Evolutionary conservation across 2,888 invertebrate species (phyloP), one percentile per base, ranked within the genome.

Genomic region (Nephrotoma appendiculata): DNA sequence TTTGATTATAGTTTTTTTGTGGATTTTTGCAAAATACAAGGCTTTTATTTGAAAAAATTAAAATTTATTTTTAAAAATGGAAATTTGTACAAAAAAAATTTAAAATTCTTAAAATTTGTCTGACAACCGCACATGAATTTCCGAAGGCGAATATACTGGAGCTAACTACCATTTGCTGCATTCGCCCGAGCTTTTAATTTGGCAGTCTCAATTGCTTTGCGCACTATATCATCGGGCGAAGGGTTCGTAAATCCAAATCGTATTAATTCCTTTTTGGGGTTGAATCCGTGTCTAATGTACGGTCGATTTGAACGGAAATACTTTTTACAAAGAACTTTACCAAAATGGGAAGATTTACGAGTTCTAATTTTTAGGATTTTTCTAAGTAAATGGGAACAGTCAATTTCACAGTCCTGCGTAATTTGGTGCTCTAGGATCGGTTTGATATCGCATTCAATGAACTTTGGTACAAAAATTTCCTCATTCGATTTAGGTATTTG

Each of bases 161-260:
- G 31, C 71, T 71, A 71, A 31, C 71, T 71, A 71, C 31, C 71
- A 4, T 9, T 31, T 19, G 71, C 19, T 9, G 31, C 31, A 71
- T 7, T 31, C 19, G 4, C 7, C 9, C 71, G 19, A 71, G 71
- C 31, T 71, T 84, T 84, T 15, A 84, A 84, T 9, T 84, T 84
- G 6, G 45, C 85, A 19, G 19, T 85, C 11, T 85, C 85, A 45
- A 87, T 83, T 89, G 91, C 89, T 87, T 89, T 89, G n/a, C 89
- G 91, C 86, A 94, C 92, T 87, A 92, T 88, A 89, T 93, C 94
- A 91, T 95, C 94, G 9, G 94, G 94, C 0, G 95, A 95, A 2
- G 93, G 93, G 71, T 92, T 92, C 44, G 92, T 91, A 90, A 95
- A 95, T 88, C 92, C 91, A 91, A 95, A 95, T 84, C 89, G 89